Evolutionary conservation across 2,113 vertebrate species (phyloP), one percentile per base, ranked within the genome.

Genomic region (Thunnus thynnus): DNA sequence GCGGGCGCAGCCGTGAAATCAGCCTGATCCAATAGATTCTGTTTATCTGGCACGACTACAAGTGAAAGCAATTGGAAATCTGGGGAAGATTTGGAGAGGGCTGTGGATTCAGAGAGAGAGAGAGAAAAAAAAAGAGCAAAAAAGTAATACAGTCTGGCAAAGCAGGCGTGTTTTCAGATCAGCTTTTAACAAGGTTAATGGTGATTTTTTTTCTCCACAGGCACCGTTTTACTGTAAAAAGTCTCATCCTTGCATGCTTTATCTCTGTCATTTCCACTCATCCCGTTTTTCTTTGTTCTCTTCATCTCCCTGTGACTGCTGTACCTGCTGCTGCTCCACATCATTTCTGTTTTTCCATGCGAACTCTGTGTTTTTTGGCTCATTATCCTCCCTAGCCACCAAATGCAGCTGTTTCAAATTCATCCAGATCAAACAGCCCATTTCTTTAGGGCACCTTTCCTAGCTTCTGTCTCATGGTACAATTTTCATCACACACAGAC

Each of bases 21-120:
- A 88, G 91, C 91, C 92, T 91, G 93, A 94, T 95, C 95, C 92
- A 93, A 93, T 95, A 93, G 94, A 95, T 95, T 94, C 88, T 93
- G 94, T 94, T 94, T 93, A 89, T 94, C 94, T 95, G 94, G 94
- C 95, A 91, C 87, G 54, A 85, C 89, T 89, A 92, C 93, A 92
- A 92, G 90, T 87, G 90, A 92, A 92, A 89, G 90, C 91, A 91
- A 91, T 91, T 92, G 93, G 91, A 93, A 94, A 94, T 94, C 94
- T 95, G 93, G 92, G 93, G 90, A 86, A 92, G 94, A 95, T 94
- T 94, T 94, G 91, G 93, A 94, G 88, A 91, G 85, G 90, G 91
- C 89, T 92, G 91, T 80, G 89, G 89, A 94, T 94, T 94, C 89
- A 52, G 80, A 80, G 77, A 83, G 78, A 71, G 74, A 60, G 54